A percentile compares a stretch with the other conserved stretches of the same genome.
Evolutionary conservation across 2,113 vertebrate species (phyloP).

Genomic region (Struthio camelus): DNA sequence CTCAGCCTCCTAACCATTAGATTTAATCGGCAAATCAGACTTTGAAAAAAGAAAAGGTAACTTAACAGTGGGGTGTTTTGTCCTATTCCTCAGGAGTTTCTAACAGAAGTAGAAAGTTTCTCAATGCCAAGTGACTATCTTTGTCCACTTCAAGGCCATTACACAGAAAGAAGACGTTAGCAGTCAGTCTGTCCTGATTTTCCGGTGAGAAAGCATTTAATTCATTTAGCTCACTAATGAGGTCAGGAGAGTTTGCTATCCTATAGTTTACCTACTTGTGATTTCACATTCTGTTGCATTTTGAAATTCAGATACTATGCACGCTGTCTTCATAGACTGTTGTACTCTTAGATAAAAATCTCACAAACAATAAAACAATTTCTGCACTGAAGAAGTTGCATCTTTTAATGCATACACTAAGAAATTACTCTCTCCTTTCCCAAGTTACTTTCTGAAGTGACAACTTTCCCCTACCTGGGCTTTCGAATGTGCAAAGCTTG

Average conservation of each 20-base stretch:
- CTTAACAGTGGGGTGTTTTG: neutral
- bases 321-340: neutral
- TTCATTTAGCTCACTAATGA: neutral
- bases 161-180: neutral
- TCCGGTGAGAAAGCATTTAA: neutral
- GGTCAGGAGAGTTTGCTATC: neutral
- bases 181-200: neutral
- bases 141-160: neutral
- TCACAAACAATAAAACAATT: neutral
- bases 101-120: neutral
- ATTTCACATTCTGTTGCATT: neutral
- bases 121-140: neutral
- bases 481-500: neutral
- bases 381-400: neutral
- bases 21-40: neutral
- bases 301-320: neutral
- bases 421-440: neutral
- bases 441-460: neutral
- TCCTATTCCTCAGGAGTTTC: neutral
- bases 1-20: neutral
- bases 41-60: neutral
- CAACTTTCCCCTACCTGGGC: rapidly evolving
- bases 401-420: neutral
- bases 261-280: neutral
- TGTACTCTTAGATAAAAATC: neutral